These are phyloP conservation scores for Melipona bicolor DNA, from an alignment of 2,888 invertebrate species.

Conservation along the genomic window DNA sequence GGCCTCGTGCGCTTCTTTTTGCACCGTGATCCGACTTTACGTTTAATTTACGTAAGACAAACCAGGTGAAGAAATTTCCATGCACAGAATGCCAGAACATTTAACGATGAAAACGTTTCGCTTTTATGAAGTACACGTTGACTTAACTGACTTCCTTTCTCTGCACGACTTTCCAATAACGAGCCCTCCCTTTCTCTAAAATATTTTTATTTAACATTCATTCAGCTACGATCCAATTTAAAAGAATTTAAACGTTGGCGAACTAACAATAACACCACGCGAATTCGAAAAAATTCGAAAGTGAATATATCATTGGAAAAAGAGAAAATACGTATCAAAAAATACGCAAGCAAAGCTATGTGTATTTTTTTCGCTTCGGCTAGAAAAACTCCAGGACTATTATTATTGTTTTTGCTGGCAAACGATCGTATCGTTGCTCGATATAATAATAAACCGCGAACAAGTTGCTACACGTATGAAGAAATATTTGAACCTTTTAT, in stretches of 20 bases:
- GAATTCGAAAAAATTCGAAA: slow-evolving; percentile 25
- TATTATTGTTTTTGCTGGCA: slow-evolving; percentile 30
- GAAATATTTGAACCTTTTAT: slow-evolving; percentile 22
- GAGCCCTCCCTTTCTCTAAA: background rate
- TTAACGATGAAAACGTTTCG: background rate
- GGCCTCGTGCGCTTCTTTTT: slow-evolving; percentile 1
- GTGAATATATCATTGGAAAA: background rate
- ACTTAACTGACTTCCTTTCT: background rate
- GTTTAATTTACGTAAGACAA: background rate
- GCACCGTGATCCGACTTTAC: background rate
- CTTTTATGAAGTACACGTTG: background rate
- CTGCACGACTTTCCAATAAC: background rate
- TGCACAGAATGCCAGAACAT: background rate
- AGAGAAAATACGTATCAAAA: background rate
- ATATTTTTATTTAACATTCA: background rate
- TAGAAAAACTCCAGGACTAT: background rate
- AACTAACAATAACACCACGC: background rate
- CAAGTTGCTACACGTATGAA: slow-evolving; percentile 14
- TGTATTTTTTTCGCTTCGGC: background rate
- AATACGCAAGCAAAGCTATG: background rate
- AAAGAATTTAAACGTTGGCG: background rate
- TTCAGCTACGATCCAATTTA: background rate
- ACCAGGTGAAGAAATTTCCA: background rate
- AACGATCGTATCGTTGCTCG: slow-evolving; percentile 27
- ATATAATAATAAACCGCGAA: slow-evolving; percentile 25